phyloP scores from a whole-genome alignment of 30 jellyfish, hydroid and myxozoan species.

The Turritopsis dohrnii region DNA sequence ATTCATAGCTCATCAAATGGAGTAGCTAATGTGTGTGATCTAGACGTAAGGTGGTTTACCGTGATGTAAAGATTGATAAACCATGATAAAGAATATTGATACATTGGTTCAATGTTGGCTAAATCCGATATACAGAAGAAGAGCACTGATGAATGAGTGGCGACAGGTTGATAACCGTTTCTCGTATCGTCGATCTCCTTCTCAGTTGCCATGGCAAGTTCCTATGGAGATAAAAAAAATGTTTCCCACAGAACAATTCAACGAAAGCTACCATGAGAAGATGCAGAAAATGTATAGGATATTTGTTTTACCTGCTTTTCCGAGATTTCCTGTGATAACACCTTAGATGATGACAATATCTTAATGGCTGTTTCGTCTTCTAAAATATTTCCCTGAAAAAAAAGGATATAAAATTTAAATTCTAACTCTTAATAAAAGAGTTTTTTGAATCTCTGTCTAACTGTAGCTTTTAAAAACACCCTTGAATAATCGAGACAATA shows the following conservation, averaged over 20 bases:
- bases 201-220: slow-evolving; percentile 89
- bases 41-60: slow-evolving; percentile 42
- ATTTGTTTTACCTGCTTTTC: slow-evolving; percentile 87
- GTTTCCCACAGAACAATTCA: background rate
- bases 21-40: background rate
- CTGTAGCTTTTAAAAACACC: background rate
- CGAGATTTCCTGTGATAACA: slow-evolving; percentile 91
- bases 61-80: slow-evolving; percentile 75
- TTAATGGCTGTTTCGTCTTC: slow-evolving; percentile 98
- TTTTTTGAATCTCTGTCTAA: background rate
- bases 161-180: slow-evolving; percentile 97
- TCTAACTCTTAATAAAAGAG: no score
- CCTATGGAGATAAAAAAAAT: slow-evolving; percentile 28
- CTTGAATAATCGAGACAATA: background rate
- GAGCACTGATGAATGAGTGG: slow-evolving; percentile 79
- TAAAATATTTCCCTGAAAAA: slow-evolving; percentile 83
- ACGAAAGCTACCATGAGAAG: background rate
- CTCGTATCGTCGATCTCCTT: slow-evolving; percentile 92
- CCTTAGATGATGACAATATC: slow-evolving; percentile 88
- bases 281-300: no score
- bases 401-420: background rate
- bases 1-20: background rate
- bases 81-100: slow-evolving; percentile 92
- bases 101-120: slow-evolving; percentile 98
- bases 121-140: slow-evolving; percentile 94